Conservation (phyloP, 1,140 invertebrate genomes). For the Drosophila sproati region DNA sequence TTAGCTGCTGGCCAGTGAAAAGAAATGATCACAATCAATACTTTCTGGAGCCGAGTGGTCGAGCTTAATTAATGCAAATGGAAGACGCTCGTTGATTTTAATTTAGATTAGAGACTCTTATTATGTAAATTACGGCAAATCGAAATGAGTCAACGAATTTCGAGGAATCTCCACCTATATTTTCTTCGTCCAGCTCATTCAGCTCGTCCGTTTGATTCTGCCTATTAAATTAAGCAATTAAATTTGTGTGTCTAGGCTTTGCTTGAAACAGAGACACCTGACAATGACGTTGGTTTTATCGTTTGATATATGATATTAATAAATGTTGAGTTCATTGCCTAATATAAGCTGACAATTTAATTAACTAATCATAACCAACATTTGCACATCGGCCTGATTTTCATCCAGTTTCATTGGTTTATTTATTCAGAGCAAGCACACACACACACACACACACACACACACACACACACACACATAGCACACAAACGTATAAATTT, state of each 20-base stretch:
- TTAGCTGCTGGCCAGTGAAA: conserved; percentile 31
- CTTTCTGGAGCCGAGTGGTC: conserved; percentile 24
- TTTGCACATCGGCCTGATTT: conserved; percentile 25
- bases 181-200: neutral
- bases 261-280: conserved; percentile 27
- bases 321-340: conserved; percentile 72
- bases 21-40: conserved; percentile 76
- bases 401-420: conserved; percentile 13
- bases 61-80: conserved; percentile 79
- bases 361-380: conserved; percentile 71
- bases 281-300: conserved; percentile 11
- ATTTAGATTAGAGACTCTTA: conserved; percentile 74
- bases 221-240: conserved; percentile 73
- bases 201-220: conserved; percentile 1
- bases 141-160: conserved; percentile 47
- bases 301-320: conserved; percentile 66
- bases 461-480: no score
- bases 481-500: conserved; percentile 61
- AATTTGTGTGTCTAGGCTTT: conserved; percentile 52
- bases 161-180: neutral
- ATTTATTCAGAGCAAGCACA: conserved; percentile 29
- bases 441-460: no score
- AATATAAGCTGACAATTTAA: conserved; percentile 66
- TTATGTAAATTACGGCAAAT: conserved; percentile 65
- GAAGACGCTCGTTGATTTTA: conserved; percentile 68